phyloP scores from a whole-genome alignment of 2,888 invertebrate species.

The Mermis nigrescens region DNA sequence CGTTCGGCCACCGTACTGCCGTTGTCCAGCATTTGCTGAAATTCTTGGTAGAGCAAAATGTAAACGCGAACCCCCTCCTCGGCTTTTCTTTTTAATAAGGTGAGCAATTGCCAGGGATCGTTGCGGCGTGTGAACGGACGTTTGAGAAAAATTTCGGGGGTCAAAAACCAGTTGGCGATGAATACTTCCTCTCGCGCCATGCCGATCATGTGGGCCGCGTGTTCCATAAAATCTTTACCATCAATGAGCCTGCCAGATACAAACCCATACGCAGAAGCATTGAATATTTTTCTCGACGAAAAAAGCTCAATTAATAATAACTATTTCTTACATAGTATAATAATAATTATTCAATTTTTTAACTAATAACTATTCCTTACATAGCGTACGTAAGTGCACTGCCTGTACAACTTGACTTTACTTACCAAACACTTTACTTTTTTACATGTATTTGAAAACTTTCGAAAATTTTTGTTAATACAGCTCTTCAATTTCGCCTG shows the following conservation, averaged over 20 bases:
- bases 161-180: conserved; percentile 88
- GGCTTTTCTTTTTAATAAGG: conserved; percentile 27
- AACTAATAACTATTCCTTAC: too few relatives aligned
- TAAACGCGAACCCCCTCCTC: conserved; percentile 68
- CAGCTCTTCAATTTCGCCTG: too few relatives aligned
- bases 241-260: conserved; percentile 25
- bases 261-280: too few relatives aligned
- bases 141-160: conserved; percentile 34
- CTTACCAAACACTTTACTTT: too few relatives aligned
- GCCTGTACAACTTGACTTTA: too few relatives aligned
- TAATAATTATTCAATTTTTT: too few relatives aligned
- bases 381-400: too few relatives aligned
- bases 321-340: too few relatives aligned
- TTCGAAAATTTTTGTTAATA: too few relatives aligned
- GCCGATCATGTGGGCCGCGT: conserved; percentile 30
- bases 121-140: conserved; percentile 35
- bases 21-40: conserved; percentile 80
- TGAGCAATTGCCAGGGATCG: conserved; percentile 36
- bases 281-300: too few relatives aligned
- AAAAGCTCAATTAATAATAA: too few relatives aligned
- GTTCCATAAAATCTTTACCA: conserved; percentile 24
- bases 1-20: conserved; percentile 89
- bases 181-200: conserved; percentile 78
- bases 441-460: too few relatives aligned
- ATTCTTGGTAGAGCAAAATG: conserved; percentile 83